These are phyloP conservation scores for Scartelaos histophorus DNA, from an alignment of 2,113 vertebrate genomes.

Conservation along the genomic window DNA sequence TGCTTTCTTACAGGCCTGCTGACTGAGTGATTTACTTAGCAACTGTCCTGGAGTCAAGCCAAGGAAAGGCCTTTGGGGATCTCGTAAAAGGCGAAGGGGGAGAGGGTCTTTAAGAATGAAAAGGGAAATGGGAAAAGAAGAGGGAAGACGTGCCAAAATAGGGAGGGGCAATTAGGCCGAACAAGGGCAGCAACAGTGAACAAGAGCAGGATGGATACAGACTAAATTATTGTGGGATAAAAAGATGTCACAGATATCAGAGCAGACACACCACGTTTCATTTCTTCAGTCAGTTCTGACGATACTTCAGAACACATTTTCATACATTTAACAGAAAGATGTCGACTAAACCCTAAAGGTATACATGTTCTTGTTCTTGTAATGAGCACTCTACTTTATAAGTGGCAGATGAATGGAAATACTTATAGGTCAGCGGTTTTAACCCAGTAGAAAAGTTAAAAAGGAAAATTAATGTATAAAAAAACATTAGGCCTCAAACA, in stretches of 20 bases:
- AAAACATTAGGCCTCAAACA: neutral
- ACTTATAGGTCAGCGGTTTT: conserved; percentile 25
- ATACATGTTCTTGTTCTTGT: conserved; percentile 37
- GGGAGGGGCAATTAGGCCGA: conserved; percentile 27
- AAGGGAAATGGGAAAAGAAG: conserved; percentile 18
- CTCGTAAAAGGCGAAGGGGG: conserved; percentile 40
- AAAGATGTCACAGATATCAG: neutral
- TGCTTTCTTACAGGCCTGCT: conserved; percentile 62
- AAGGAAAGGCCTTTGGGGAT: conserved; percentile 64
- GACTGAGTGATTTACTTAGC: conserved; percentile 77
- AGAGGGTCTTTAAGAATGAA: conserved; percentile 54
- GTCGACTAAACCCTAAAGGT: conserved; percentile 35
- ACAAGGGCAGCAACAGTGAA: conserved; percentile 45
- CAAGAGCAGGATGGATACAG: neutral
- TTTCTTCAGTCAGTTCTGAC: neutral
- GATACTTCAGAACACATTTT: neutral
- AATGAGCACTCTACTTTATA: conserved; percentile 30
- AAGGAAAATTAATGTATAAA: conserved; percentile 8
- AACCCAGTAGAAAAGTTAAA: conserved; percentile 12
- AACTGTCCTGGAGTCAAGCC: conserved; percentile 73
- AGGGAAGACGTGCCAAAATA: conserved; percentile 11
- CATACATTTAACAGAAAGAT: conserved; percentile 15
- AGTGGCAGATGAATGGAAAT: conserved; percentile 47
- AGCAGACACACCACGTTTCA: neutral
- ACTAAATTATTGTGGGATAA: neutral